Conservation (phyloP, 2,888 invertebrate species). For the Zygogramma bicolorata region DNA sequence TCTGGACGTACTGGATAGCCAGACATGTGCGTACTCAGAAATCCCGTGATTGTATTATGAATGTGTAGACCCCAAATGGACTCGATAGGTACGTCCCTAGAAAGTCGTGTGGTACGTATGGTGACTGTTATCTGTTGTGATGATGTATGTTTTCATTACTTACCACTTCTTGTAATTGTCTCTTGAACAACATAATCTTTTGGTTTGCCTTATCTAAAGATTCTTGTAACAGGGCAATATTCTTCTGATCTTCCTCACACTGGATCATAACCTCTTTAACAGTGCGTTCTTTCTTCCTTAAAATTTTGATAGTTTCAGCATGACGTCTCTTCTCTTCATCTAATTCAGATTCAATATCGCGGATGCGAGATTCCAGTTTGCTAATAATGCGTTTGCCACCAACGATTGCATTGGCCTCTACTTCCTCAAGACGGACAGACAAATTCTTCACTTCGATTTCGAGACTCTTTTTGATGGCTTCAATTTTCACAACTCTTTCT, state of each 20-base stretch:
- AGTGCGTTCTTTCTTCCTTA: slow-evolving; percentile 97
- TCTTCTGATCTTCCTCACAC: slow-evolving; percentile 97
- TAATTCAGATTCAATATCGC: slow-evolving; percentile 93
- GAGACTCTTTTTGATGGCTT: slow-evolving; percentile 96
- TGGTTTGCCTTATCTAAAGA: slow-evolving; percentile 87
- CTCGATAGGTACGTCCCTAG: no score
- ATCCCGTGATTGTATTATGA: no score
- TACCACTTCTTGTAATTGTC: slow-evolving; percentile 93
- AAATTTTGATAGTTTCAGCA: slow-evolving; percentile 96
- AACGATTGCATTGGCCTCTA: slow-evolving; percentile 96
- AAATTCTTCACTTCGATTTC: slow-evolving; percentile 98
- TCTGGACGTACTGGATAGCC: no score
- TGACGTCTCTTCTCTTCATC: slow-evolving; percentile 98
- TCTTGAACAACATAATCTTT: slow-evolving; percentile 94
- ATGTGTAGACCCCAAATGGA: no score
- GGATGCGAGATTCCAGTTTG: slow-evolving; percentile 95
- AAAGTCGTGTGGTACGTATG: no score
- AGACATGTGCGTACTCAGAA: no score
- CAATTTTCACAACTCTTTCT: slow-evolving; percentile 96
- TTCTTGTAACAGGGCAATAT: slow-evolving; percentile 92
- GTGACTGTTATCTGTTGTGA: no score
- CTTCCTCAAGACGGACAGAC: slow-evolving; percentile 93
- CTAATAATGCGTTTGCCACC: slow-evolving; percentile 97
- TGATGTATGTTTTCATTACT: slow-evolving; percentile 37
- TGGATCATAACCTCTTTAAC: slow-evolving; percentile 96